Base-by-base conservation (phyloP, 2,797 vertebrate species). In the Oryzias sinensis region DNA sequence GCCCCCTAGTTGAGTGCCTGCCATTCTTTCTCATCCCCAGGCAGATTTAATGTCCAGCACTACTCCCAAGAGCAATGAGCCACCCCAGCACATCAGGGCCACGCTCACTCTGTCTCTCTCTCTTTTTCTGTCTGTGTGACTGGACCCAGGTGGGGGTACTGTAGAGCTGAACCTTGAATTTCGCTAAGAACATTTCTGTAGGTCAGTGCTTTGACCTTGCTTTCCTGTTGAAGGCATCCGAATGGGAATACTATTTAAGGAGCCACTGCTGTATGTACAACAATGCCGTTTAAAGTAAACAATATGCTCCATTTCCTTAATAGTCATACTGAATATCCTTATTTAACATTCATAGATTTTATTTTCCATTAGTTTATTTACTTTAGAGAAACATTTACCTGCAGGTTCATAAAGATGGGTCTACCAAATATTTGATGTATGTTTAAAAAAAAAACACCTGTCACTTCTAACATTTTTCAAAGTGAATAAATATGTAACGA, bases 41-140 rank as follows among this genome's bases (percentile, higher is more conserved):
- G 80, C 86, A 86, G 84, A 89, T 87, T 85, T 86, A 89, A 80
- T 86, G 79, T 54, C 55, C 76, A 47, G 49, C 77, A 59, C 74
- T 74, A 56, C 79, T 84, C 88, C 69, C 57, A 25, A 62, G 74
- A 79, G 83, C 77, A 74, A 59, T 53, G 48, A 56, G 62, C 53
- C 68, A 74, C 68, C 63, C 65, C 62, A 55, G 59, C 68, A 82
- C 74, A 81, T 76, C 69, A 64, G 46, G 72, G 63, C 47, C 80
- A 47, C 74, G 68, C 77, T 71, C 27, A 13, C 44, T 27, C 40
- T 43, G 8, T 16, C 17, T 74, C 60, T 64, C 49, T 74, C 7
- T 56, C 42, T 56, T 49, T 62, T 5, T 48, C 20, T 50, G 29
- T 58, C 33, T 53, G 15, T 71, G 33, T 66, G 68, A 63, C 69